Conservation (phyloP, 2,113 vertebrate species). For the Lontra canadensis region DNA sequence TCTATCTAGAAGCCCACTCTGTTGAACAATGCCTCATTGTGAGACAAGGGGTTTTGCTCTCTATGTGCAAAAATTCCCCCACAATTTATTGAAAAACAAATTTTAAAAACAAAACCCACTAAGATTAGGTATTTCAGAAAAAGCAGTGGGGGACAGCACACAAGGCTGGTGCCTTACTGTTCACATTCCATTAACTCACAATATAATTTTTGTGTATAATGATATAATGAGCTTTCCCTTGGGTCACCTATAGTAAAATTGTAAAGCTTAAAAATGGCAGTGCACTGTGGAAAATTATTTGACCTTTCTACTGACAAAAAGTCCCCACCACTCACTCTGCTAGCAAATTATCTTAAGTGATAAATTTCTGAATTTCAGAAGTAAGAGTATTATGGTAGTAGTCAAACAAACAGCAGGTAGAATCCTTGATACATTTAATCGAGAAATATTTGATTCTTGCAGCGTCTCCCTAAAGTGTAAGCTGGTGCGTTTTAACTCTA, state of each 20-base stretch:
- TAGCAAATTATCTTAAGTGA: constrained; percentile 34
- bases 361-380: constrained; percentile 37
- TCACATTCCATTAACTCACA: neutral
- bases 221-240: constrained; percentile 20
- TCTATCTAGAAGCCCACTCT: neutral
- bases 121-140: neutral
- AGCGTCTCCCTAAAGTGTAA: neutral
- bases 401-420: constrained; percentile 28
- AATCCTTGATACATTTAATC: neutral
- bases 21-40: neutral
- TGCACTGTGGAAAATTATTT: constrained; percentile 39
- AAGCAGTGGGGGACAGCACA: neutral
- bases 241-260: constrained; percentile 37
- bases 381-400: neutral
- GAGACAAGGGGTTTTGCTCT: neutral
- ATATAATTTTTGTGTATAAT: neutral
- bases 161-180: neutral
- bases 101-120: neutral
- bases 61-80: neutral
- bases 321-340: neutral
- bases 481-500: neutral
- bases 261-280: constrained; percentile 39
- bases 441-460: neutral
- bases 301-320: constrained; percentile 53
- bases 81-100: neutral